Conservation (phyloP, 2,113 vertebrate genomes). For the Sinocyclocheilus rhinocerous region DNA sequence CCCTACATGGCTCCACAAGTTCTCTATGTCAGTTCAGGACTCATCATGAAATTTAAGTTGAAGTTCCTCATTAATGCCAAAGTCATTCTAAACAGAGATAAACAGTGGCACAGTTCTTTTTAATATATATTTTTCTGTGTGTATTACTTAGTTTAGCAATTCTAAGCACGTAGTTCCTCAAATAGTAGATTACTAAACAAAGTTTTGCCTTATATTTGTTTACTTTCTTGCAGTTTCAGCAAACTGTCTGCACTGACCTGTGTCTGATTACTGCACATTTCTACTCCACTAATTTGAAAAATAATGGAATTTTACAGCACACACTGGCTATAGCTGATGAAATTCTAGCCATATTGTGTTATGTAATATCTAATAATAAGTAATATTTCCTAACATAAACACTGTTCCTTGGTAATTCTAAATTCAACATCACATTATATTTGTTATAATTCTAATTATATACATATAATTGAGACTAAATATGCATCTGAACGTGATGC, state of each 20-base stretch:
- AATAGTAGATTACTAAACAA: background rate
- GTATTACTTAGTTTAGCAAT: background rate
- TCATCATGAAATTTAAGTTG: background rate
- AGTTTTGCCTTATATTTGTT: background rate
- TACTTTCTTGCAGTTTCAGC: background rate
- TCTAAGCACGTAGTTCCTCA: background rate
- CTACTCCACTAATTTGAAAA: background rate
- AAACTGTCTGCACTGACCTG: conserved; percentile 19
- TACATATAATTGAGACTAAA: conserved; percentile 12
- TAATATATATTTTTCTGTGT: background rate
- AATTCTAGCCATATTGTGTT: background rate
- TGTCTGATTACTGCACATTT: conserved; percentile 23
- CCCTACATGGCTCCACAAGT: background rate
- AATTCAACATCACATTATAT: background rate
- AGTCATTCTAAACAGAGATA: background rate
- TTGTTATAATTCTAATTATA: background rate
- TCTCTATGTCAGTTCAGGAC: background rate
- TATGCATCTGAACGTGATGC: background rate
- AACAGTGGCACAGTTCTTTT: background rate
- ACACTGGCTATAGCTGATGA: background rate
- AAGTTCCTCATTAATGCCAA: background rate
- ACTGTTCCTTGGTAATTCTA: conserved; percentile 6
- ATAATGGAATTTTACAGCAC: background rate
- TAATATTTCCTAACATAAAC: background rate
- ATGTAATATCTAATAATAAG: conserved; percentile 4